Conservation (phyloP, 2,797 vertebrate species). For the Hipposideros larvatus region DNA sequence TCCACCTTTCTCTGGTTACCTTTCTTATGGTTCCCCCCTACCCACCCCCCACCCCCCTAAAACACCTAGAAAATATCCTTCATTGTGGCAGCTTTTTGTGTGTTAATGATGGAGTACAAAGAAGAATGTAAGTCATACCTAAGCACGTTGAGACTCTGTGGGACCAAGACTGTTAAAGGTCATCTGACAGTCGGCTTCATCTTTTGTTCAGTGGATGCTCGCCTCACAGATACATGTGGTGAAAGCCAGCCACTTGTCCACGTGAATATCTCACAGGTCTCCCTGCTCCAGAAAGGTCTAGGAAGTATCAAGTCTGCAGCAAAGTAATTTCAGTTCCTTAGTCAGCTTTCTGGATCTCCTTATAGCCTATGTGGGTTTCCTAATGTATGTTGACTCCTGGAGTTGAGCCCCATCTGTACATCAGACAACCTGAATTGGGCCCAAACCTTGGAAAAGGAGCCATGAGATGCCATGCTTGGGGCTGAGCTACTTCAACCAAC, state of each 20-base stretch:
- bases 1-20: background rate
- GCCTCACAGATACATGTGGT: background rate
- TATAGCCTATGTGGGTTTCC: background rate
- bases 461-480: background rate
- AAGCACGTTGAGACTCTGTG: conserved; percentile 17
- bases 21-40: background rate
- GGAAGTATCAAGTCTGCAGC: background rate
- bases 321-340: conserved; percentile 43
- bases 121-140: background rate
- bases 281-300: conserved; percentile 33
- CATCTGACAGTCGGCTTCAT: background rate
- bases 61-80: background rate
- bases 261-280: background rate
- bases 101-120: background rate
- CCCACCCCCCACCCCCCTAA: background rate
- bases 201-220: conserved; percentile 8
- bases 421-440: background rate
- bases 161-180: background rate
- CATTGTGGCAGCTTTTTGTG: background rate
- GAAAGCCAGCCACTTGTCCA: background rate
- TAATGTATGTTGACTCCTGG: conserved; percentile 34
- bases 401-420: conserved; percentile 5
- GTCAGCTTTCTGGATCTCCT: conserved; percentile 27
- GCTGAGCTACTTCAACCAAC: background rate
- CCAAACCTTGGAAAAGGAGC: conserved; percentile 14